Conservation (phyloP, 2,113 vertebrate species). For the Redunca redunca region DNA sequence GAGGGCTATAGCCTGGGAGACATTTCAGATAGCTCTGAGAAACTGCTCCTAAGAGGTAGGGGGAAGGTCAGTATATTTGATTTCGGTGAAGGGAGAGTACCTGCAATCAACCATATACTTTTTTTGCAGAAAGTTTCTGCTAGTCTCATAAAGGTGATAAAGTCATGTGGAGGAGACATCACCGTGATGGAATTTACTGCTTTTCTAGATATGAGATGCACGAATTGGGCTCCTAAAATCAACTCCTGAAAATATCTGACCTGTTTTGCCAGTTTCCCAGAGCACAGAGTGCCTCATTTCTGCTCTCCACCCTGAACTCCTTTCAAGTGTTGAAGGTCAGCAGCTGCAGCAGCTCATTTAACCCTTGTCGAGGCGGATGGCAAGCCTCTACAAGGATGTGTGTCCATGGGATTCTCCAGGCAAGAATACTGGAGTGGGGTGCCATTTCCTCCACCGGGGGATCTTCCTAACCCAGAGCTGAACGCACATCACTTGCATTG, state of each 20-base stretch:
- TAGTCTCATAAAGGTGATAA: not conserved
- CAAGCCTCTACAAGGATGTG: no score
- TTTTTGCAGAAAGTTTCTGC: not conserved
- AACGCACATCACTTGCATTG: not conserved
- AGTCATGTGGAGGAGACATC: not conserved
- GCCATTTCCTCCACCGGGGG: not conserved
- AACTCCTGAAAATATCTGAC: not conserved
- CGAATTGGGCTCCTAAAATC: not conserved
- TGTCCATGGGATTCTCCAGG: not conserved
- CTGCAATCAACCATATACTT: not conserved
- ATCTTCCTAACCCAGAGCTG: not conserved
- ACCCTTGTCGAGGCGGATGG: not conserved
- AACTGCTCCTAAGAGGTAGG: not conserved
- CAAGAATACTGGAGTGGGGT: not conserved
- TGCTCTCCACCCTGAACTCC: not conserved
- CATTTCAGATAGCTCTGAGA: not conserved
- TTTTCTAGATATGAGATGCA: not conserved
- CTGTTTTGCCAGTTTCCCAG: not conserved
- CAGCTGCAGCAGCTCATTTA: not conserved
- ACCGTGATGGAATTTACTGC: not conserved
- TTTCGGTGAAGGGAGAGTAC: not conserved
- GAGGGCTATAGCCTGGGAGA: not conserved
- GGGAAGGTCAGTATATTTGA: not conserved
- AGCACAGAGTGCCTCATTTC: not conserved
- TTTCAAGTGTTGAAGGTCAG: not conserved